Evolutionary conservation across 2,888 invertebrate species (phyloP), one percentile per base, ranked within the genome.

Genomic region (Tiliacea citrago): DNA sequence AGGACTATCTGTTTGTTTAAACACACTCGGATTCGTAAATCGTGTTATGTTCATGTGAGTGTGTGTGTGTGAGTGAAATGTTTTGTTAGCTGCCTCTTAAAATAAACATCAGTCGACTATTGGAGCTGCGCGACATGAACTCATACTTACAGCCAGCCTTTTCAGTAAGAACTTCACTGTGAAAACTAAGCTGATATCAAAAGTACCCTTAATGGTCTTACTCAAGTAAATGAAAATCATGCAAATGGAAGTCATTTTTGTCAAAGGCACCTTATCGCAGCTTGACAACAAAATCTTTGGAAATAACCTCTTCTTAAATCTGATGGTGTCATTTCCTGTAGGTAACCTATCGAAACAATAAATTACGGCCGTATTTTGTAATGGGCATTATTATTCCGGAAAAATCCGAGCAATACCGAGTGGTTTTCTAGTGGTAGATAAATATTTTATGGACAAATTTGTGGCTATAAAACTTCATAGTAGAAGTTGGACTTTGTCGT

Each of bases 381-480:
- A 57, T 77, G 55, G 35, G 45, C 62, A 21, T 78, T 71, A 62
- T 53, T 53, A 53, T 53, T 1, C n/a, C 53, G 42, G n/a, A 53
- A 72, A 80, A 68, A 5, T 16, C 53, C 66, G n/a, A 78, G 71
- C 35, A 65, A 61, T 53, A 53, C 68, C 68, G 18, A 45, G 57
- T 0, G 12, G 1, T 12, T 62, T 2, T 16, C 66, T 71, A 71
- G 75, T 74, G 16, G 29, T 42, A 45, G 35, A 69, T 68, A 83
- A 62, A 72, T 72, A 79, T 69, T 75, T 79, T 65, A 79, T 73
- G 58, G 61, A 57, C 72, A 69, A n/a, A 79, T 76, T 83, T 79
- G 57, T 57, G 55, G 24, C 60, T 42, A 67, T 73, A 75, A 75
- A 82, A 82, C 67, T 76, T 83, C 29, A 47, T 67, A 67, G 67